Evolutionary conservation across 1,140 invertebrate genomes (phyloP), one percentile per base, ranked within the genome.

Genomic region (Dendrolimus kikuchii): DNA sequence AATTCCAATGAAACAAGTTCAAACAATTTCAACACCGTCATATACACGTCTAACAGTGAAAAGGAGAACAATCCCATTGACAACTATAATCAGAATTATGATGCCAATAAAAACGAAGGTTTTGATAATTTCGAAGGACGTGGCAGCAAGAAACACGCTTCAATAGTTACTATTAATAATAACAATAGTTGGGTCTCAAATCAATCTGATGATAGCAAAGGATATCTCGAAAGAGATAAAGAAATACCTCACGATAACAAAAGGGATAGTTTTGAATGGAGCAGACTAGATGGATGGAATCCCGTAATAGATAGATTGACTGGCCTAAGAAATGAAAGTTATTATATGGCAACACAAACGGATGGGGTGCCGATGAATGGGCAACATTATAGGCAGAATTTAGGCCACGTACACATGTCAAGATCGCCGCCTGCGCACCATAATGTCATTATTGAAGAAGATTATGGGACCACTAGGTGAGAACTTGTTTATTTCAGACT

Each of bases 241-340:
- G 82, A 85, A 7, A 66, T 74, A 6, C 77, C 79, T 0, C 79
- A 81, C 53, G 85, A 88, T 66, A 80, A 53, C 49, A 88, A 88
- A 57, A 68, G 87, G 57, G 87, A 88, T 54, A 88, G 87, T 61
- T 88, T 88, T 57, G 87, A 88, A 57, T 88, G 87, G 87, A 82
- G 86, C 49, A 60, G 82, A 2, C 46, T 88, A 40, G 86, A 88
- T 46, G 86, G 87, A 2, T 88, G 86, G 86, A 88, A 88, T 51
- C 95, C 95, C 44, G 95, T 96, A 40, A 92, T 96, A 63, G 95
- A 96, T 72, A 87, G 95, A 71, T 81, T 97, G 60, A 96, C 94
- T 36, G 87, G 87, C 6, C 51, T 88, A 8, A 65, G 87, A 10
- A 97, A 96, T 68, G 95, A 96, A 78, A 96, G 95, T 72, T 97